Conservation (phyloP, 2,797 vertebrate genomes). For the Macropus fuliginosus region DNA sequence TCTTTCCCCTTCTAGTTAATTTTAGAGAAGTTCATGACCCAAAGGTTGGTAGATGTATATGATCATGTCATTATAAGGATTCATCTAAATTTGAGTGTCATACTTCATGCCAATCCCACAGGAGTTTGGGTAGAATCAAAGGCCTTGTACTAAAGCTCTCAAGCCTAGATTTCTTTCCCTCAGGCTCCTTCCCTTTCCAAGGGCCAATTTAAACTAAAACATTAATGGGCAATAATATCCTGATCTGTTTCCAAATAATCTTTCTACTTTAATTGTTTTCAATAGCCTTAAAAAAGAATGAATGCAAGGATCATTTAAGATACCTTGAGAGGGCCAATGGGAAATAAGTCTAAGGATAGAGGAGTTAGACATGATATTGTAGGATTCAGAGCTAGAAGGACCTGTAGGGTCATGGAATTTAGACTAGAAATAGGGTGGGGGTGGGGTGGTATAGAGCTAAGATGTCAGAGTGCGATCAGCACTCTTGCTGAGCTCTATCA, state of each 20-base stretch:
- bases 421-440: background rate
- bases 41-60: background rate
- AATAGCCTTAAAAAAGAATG: background rate
- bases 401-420: background rate
- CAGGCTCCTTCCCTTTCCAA: background rate
- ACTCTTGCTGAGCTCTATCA: background rate
- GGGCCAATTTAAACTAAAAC: background rate
- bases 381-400: background rate
- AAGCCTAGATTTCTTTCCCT: background rate
- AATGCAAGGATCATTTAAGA: background rate
- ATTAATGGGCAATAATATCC: background rate
- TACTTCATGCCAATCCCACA: background rate
- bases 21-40: background rate
- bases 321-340: background rate
- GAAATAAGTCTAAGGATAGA: background rate
- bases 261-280: background rate
- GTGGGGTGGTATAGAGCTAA: background rate
- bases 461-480: background rate
- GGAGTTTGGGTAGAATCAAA: background rate
- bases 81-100: background rate
- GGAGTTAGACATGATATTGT: background rate
- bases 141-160: too few species aligned
- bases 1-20: background rate
- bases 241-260: background rate
- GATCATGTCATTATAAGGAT: background rate